Base-by-base conservation (phyloP, 2,797 vertebrate species). In the Pteropus rufus region DNA sequence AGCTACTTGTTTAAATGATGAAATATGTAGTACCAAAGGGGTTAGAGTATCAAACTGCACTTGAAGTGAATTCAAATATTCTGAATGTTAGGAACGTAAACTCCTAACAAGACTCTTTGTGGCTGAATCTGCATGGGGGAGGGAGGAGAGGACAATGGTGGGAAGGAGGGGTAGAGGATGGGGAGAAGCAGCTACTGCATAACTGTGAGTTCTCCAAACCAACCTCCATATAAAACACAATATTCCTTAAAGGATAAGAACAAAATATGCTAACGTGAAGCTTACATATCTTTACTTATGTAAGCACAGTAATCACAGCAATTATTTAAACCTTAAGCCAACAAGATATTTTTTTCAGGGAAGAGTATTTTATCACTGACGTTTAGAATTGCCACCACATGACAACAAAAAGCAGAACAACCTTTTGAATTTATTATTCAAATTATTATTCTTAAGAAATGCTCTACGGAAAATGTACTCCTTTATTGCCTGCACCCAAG, bases 261-360 rank as follows among this genome's bases (percentile, higher is more conserved):
- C 46, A 60, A 64, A 58, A 81, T 64, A 56, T 21, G 39, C 46
- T 56, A 56, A 73, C 11, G 31, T n/a, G 21, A 80, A 95, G 67
- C 46, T 34, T 67, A 52, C 0, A 14, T 36, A 44, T 44, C 36
- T 73, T 64, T 91, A 58, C 12, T 65, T 82, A 73, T 49, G 49
- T 18, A 49, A 49, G 16, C 41, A 65, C 5, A 90, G 56, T 81
- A 96, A 54, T 29, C 23, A 49, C 21, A 62, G 49, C 34, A 23
- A 70, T 69, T 64, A 19, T 64, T 73, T 76, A 65, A 90, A 94
- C 62, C 26, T 54, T 81, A 84, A 94, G 64, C 34, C n/a, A 73
- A 84, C 39, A 65, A 58, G 44, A 44, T 54, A 9, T 31, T 36
- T 72, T 26, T 26, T 44, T 18, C 19, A 4, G 29, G 14, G 11